Base-by-base conservation (phyloP, 2,888 invertebrate species). In the Leptopilina syphax region DNA sequence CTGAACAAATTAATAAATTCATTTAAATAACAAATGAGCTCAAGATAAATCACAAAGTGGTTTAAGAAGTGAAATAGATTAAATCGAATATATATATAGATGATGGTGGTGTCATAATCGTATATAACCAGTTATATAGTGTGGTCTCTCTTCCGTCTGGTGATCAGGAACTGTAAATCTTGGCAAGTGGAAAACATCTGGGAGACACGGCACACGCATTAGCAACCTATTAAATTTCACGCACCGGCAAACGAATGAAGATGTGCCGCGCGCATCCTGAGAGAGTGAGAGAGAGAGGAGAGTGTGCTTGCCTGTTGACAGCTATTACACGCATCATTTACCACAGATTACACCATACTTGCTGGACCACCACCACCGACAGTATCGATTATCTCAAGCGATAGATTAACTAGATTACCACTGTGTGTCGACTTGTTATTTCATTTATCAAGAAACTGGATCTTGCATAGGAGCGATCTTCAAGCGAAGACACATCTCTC, bases 311-410 rank as follows among this genome's bases (percentile, higher is more conserved):
- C 80, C 79, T 85, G 88, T 90, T 90, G 91, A 91, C 91, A 90
- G 89, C 87, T 86, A 89, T 91, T 91, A 91, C 90, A 90, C 89
- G 90, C 91, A 88, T 91, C 90, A 90, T 90, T 91, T 90, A 88
- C 84, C 85, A 80, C 84, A 79, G 85, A 88, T 89, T 83, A 85
- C 86, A 65, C 76, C 80, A 80, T 77, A 82, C 84, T 83, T 76
- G 84, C 85, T 84, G 88, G 88, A 87, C 88, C 88, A 88, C 87
- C 88, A 88, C 87, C 88, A 89, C 89, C 87, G 90, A 90, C 90
- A 89, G 89, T 91, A 91, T 90, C 91, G 90, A 90, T 91, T 91
- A 91, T 90, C 91, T 89, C 87, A 84, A 83, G 84, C 89, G 90
- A 91, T 90, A 89, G 91, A 91, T 90, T 91, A 91, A 89, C 90